These are phyloP conservation scores for Schrankia costaestrigalis DNA, from an alignment of 2,888 invertebrate species.

Conservation along the genomic window DNA sequence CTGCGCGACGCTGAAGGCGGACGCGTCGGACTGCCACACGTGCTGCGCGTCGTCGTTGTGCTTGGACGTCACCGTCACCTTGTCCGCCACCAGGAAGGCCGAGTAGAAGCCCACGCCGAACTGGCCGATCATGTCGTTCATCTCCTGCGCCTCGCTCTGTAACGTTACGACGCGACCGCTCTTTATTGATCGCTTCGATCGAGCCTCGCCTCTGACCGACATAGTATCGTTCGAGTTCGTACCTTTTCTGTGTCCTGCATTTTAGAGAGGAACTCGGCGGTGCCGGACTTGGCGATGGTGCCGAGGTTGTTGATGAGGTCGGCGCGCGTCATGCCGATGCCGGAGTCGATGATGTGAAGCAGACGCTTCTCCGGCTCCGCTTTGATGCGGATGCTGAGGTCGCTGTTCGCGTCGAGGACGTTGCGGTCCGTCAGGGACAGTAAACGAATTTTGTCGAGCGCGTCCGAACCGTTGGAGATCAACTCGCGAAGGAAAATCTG, in stretches of 20 bases:
- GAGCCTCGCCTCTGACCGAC: not conserved
- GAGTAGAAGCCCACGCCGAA: conserved; percentile 99
- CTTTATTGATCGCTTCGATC: not conserved
- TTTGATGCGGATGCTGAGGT: conserved; percentile 93
- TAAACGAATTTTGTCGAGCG: conserved; percentile 97
- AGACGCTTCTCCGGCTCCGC: conserved; percentile 95
- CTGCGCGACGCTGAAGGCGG: conserved; percentile 91
- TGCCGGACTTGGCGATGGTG: conserved; percentile 98
- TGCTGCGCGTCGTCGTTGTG: conserved; percentile 96
- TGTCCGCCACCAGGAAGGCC: conserved; percentile 97
- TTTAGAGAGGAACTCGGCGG: conserved; percentile 96
- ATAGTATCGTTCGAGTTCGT: not conserved
- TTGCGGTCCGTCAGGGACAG: conserved; percentile 93
- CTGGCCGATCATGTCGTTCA: conserved; percentile 99
- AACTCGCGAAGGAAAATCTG: conserved; percentile 97
- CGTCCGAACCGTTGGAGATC: conserved; percentile 99
- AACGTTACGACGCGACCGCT: not conserved
- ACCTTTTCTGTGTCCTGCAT: conserved; percentile 85
- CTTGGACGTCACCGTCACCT: conserved; percentile 97
- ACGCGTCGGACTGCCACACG: conserved; percentile 99
- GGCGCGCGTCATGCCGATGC: conserved; percentile 97
- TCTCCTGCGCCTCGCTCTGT: conserved; percentile 82
- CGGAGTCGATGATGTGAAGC: conserved; percentile 97
- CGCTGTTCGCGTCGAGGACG: conserved; percentile 88
- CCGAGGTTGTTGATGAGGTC: conserved; percentile 98